Evolutionary conservation across 2,888 invertebrate genomes (phyloP), one percentile per base, ranked within the genome.

Genomic region (Synanthedon tipuliformis): DNA sequence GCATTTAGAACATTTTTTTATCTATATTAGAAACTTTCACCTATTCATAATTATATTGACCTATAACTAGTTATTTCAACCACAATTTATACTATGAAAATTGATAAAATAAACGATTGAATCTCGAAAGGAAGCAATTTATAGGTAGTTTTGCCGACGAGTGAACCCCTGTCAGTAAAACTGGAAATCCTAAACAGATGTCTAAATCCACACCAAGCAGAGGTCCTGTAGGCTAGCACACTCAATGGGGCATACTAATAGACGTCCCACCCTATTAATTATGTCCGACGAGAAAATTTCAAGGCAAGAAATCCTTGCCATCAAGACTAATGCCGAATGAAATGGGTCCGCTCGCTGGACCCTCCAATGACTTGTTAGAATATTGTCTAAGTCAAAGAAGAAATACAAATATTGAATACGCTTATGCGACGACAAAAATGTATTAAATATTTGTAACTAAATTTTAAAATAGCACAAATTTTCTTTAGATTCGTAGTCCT

Each of bases 251-350:
- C 78, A 77, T 81, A 81, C 81, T 81, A 82, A 84, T 81, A 69
- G 69, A 62, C 62, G 73, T 71, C 64, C 69, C 61, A 66, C 66
- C 75, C 80, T 79, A 81, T 81, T 84, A 81, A 84, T 84, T 81
- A 78, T 79, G 78, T 74, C 77, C 72, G 71, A 74, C 73, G 78
- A 79, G 83, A 81, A 84, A 83, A 81, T 85, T 83, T 84, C 75
- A 78, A 81, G 79, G 73, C 81, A 81, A 81, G 83, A 81, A 83
- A 84, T 82, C 83, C 82, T 69, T 58, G 78, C 77, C 68, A 81
- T 83, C 80, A 78, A 62, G 66, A 65, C 69, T 86, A 87, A 86
- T 86, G 71, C 86, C 79, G 62, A 81, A 79, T 86, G 86, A 87
- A 83, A 85, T 85, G 85, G 85, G 86, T 87, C 68, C 74, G 67